Percentiles rank a stretch among this genome's conserved stretches.
Evolutionary conservation across 2,113 vertebrate species (phyloP).

Genomic region (Galemys pyrenaicus): DNA sequence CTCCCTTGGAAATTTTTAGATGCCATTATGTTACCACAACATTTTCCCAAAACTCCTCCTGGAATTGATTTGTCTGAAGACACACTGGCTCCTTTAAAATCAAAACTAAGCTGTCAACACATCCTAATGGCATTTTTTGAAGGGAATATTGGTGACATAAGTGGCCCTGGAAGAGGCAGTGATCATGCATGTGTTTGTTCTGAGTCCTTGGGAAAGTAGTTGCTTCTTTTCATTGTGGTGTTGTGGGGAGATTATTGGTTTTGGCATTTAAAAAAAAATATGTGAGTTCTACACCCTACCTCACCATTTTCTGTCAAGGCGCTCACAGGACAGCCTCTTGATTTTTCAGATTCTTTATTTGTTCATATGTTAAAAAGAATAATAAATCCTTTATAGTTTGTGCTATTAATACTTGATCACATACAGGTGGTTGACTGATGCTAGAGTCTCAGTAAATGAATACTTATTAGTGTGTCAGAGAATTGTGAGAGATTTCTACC

Average conservation of each 20-base stretch:
- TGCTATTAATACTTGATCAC: background rate
- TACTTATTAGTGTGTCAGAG: background rate
- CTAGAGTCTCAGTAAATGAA: background rate
- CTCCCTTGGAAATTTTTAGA: slow-evolving; percentile 53
- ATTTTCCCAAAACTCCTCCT: slow-evolving; percentile 56
- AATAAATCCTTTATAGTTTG: background rate
- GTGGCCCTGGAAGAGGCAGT: background rate
- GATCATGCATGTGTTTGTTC: background rate
- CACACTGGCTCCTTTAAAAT: slow-evolving; percentile 55
- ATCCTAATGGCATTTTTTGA: slow-evolving; percentile 3
- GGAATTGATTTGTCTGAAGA: slow-evolving; percentile 64
- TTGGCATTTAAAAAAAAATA: background rate
- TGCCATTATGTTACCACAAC: slow-evolving; percentile 44
- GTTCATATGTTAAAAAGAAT: background rate
- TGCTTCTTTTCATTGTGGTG: background rate
- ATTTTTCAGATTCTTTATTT: background rate
- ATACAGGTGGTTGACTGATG: background rate
- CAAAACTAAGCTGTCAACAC: slow-evolving; percentile 58
- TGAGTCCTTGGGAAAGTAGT: background rate
- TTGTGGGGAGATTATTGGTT: background rate
- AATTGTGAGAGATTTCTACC: background rate
- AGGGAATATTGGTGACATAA: slow-evolving; percentile 10
- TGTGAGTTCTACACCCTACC: background rate
- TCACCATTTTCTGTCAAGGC: background rate
- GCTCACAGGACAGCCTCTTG: background rate